phyloP scores from a whole-genome alignment of 2,797 vertebrate species.

The Pogonophryne albipinna region DNA sequence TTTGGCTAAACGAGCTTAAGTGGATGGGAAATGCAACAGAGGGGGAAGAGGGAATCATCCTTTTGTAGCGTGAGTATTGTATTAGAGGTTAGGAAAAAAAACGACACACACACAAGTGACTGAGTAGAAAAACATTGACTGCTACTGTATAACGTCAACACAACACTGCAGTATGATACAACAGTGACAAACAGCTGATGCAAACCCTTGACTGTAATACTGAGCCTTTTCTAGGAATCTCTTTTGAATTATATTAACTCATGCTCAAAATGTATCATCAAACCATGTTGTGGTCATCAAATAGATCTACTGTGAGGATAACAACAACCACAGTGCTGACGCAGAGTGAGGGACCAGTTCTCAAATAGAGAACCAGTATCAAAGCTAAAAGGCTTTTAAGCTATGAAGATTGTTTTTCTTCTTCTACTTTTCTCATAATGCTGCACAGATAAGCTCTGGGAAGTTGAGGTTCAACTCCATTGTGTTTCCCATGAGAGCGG shows the following conservation, averaged over 20 bases:
- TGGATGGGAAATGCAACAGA: conserved; percentile 66
- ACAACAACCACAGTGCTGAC: conserved; percentile 31
- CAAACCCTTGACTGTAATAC: conserved; percentile 34
- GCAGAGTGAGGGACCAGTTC: conserved; percentile 35
- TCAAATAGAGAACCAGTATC: conserved; percentile 36
- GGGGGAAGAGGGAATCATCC: conserved; percentile 45
- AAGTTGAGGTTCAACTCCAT: conserved; percentile 15
- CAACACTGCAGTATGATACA: conserved; percentile 27
- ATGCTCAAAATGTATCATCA: conserved; percentile 47
- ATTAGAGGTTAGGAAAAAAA: conserved; percentile 45
- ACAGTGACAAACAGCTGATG: conserved; percentile 45
- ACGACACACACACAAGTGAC: conserved; percentile 18
- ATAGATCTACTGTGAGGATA: conserved; percentile 24
- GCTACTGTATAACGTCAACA: conserved; percentile 32
- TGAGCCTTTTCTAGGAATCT: conserved; percentile 6
- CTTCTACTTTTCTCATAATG: conserved; percentile 1
- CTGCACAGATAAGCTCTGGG: not conserved
- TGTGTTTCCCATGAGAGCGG: conserved; percentile 2
- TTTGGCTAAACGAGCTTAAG: conserved; percentile 69
- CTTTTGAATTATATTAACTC: conserved; percentile 30
- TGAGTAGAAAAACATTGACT: conserved; percentile 11
- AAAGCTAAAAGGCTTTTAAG: not conserved
- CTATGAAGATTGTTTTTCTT: not conserved
- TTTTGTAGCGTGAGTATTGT: conserved; percentile 59
- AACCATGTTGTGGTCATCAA: conserved; percentile 39